Evolutionary conservation across 2,797 vertebrate genomes (phyloP).

Genomic region (Sebastolobus altivelis): DNA sequence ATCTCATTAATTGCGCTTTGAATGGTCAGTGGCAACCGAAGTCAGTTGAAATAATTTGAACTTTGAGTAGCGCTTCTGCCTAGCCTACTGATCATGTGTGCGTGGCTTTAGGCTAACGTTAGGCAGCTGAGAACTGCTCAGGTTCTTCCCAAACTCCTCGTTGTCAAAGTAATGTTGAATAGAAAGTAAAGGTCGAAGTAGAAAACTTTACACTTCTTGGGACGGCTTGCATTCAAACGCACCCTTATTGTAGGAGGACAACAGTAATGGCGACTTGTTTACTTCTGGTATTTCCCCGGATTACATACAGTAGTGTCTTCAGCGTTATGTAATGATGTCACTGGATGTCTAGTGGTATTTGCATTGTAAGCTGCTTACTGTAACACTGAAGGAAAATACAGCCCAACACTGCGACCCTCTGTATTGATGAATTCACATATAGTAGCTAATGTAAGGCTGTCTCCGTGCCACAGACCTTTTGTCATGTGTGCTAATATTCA

Average conservation of each 20-base stretch:
- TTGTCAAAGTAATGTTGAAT: not conserved
- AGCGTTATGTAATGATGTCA: not conserved
- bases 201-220: not conserved
- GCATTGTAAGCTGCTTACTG: not conserved
- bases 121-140: not conserved
- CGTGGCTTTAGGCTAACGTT: no score
- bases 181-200: not conserved
- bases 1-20: not conserved
- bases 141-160: not conserved
- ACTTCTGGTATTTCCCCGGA: no score
- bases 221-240: not conserved
- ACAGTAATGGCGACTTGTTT: no score
- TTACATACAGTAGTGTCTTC: not conserved
- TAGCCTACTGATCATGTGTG: not conserved
- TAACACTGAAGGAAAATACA: not conserved
- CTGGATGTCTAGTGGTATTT: not conserved
- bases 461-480: not conserved
- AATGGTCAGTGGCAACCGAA: not conserved
- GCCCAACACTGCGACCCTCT: not conserved
- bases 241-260: no score
- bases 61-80: not conserved
- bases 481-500: constrained; percentile 8
- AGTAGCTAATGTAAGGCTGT: not conserved
- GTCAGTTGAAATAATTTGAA: not conserved
- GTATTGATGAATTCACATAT: not conserved